Base-by-base conservation (phyloP, 2,797 vertebrate species). In the Diplodus sargus region DNA sequence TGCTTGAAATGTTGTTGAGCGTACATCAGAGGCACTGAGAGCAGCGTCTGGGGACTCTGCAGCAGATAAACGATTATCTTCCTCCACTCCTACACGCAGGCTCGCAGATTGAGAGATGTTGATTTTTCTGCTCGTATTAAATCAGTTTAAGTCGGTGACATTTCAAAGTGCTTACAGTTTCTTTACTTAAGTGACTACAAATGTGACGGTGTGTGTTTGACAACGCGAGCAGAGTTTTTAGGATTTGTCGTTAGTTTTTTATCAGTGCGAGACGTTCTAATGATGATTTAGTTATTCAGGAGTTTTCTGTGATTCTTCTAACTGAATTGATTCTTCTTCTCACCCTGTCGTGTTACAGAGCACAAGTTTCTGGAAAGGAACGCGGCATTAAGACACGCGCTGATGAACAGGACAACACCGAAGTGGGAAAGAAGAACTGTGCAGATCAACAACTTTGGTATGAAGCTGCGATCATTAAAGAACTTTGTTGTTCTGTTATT, bases 381-480 rank as follows among this genome's bases (percentile, higher is more conserved):
- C 76, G 1, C 60, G 1, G 83, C 72, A 4, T 56, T 95, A 17
- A 86, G 69, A 70, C 79, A 85, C 0, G 87, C 77, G 0, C 80
- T 95, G 75, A 73, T 51, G 0, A 84, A 83, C 75, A 93, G 85
- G 71, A 86, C 74, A 0, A 48, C 86, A 9, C 94, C 94, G 6
- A 86, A 74, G 84, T 85, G 78, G 78, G 90, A 94, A 52, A 88
- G 90, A 79, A 90, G 83, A 79, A 92, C 58, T 4, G 25, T 95
- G 12, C 88, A 84, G 11, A 88, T 93, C 76, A 93, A 93, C 83
- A 79, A 83, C 63, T 77, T 86, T 28, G 94, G 95, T 95, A 89
- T 12, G 74, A 76, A 0, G 11, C 9, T 10, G 2, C 0, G 22
- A 0, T 49, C 12, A 12, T 18, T 16, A 8, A 25, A 18, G 2